Base-by-base conservation (phyloP, 2,113 vertebrate genomes). In the Erythrolamprus reginae region DNA sequence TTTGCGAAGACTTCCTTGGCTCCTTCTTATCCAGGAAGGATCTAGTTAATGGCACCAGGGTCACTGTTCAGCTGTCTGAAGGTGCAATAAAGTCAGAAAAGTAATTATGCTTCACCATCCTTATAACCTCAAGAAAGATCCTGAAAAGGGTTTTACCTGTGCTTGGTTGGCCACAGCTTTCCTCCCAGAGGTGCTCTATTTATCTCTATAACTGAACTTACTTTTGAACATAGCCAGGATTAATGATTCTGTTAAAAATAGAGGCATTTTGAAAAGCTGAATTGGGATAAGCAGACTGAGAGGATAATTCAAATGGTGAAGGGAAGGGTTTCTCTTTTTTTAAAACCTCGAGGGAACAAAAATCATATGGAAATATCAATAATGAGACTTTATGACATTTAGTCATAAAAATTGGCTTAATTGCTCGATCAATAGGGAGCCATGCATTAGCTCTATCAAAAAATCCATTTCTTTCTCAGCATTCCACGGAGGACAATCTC, bases 351-450 rank as follows among this genome's bases (percentile, higher is more conserved):
- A 5, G 77, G n/a, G 15, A 51, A 61, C n/a, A 61, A 47, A 91
- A 83, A 48, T 17, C 77, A 50, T 84, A 88, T 61, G 21, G 45
- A 61, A 88, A 91, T 48, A 47, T 88, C 77, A 83, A 61, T 91
- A 91, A 88, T 61, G 77, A 91, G 86, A n/a, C 28, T 45, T 82
- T 88, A 61, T 42, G 53, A 61, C 53, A 51, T 82, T 51, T 8
- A 13, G 45, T 84, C 70, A 88, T 88, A 88, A 91, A 90, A 87
- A 88, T 26, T 84, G 86, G n/a, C 86, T 91, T 91, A 88, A 91
- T 88, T 91, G 45, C 86, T 58, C 24, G 53, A 91, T 91, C 90
- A 84, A 88, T 91, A 61, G 33, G 45, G 23, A 28, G 24, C 12
- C 86, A 28, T 56, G 28, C 65, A 88, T 84, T 87, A 91, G 86